Percentiles rank a stretch among this genome's conserved stretches.
These are phyloP conservation scores for Abscondita cerata DNA, from an alignment of 2,888 invertebrate genomes.

Conservation along the genomic window DNA sequence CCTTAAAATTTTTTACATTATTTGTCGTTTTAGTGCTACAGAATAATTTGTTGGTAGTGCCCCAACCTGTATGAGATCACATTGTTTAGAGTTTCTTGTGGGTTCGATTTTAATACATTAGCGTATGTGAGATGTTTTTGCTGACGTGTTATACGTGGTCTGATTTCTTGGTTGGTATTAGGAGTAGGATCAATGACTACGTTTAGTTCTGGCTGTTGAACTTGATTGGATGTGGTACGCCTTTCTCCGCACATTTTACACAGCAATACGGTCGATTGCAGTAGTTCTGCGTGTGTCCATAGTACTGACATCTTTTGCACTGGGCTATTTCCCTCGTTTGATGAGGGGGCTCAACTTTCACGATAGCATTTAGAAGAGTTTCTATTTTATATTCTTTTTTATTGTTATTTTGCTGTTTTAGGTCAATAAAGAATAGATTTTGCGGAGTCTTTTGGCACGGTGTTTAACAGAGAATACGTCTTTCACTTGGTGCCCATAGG, in stretches of 20 bases:
- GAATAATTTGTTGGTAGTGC: conserved; percentile 10
- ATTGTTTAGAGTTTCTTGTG: conserved; percentile 14
- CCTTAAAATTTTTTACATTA: too few species aligned
- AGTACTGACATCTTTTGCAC: conserved; percentile 9
- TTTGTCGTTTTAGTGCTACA: too few species aligned
- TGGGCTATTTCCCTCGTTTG: conserved; percentile 10
- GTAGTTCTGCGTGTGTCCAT: conserved; percentile 8
- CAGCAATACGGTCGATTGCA: conserved; percentile 1
- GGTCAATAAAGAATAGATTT: conserved; percentile 5
- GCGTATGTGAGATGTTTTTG: conserved; percentile 12
- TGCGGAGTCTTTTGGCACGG: too few species aligned
- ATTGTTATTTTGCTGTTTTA: conserved; percentile 10
- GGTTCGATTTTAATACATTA: conserved; percentile 5
- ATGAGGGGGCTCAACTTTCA: conserved; percentile 7
- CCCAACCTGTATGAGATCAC: conserved; percentile 7
- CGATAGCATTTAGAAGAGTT: neutral
- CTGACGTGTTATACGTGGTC: neutral
- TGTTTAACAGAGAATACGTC: too few species aligned
- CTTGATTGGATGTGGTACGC: conserved; percentile 7
- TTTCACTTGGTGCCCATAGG: too few species aligned
- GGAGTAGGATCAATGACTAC: neutral
- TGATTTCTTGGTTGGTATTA: conserved; percentile 10
- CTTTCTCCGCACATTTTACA: conserved; percentile 13
- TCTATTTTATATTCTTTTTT: conserved; percentile 6
- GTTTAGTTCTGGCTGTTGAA: conserved; percentile 3